These are phyloP conservation scores for Dicranocentrus wangi DNA, from an alignment of 2,888 invertebrate genomes.

Conservation along the genomic window DNA sequence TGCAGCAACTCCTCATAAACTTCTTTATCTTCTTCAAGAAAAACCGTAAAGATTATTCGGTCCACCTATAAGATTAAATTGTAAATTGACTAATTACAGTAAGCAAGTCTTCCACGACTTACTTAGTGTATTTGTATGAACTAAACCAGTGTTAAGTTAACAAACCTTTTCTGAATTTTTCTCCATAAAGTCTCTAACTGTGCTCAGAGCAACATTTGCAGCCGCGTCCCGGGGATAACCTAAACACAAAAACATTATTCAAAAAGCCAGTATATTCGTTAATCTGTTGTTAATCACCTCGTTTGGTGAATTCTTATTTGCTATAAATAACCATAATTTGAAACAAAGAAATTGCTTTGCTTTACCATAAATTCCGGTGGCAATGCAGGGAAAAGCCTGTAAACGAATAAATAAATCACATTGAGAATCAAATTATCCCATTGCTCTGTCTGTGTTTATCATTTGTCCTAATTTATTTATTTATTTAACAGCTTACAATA, in stretches of 20 bases:
- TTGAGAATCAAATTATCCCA: background rate
- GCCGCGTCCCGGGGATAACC: conserved; percentile 87
- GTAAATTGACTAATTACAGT: too few relatives aligned
- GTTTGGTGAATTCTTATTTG: background rate
- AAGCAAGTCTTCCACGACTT: too few relatives aligned
- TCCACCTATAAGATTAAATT: conserved; percentile 79
- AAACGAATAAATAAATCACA: conserved; percentile 47
- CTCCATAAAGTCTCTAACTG: conserved; percentile 80
- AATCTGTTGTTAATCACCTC: background rate
- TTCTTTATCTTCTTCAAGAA: conserved; percentile 82
- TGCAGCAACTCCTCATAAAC: conserved; percentile 84
- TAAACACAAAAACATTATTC: too few relatives aligned
- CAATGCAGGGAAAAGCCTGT: conserved; percentile 89
- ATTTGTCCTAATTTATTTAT: background rate
- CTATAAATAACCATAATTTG: conserved; percentile 1
- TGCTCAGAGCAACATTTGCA: conserved; percentile 82
- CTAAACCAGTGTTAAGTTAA: too few relatives aligned
- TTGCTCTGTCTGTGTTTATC: too few relatives aligned
- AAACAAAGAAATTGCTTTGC: background rate
- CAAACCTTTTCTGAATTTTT: conserved; percentile 23
- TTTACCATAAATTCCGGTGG: conserved; percentile 89
- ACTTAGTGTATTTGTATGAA: too few relatives aligned
- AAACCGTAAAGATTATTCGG: conserved; percentile 87
- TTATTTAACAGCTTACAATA: conserved; percentile 77
- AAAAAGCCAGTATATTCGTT: too few relatives aligned